phyloP scores from a whole-genome alignment of 2,113 vertebrate genomes.

The Rutilus rutilus region DNA sequence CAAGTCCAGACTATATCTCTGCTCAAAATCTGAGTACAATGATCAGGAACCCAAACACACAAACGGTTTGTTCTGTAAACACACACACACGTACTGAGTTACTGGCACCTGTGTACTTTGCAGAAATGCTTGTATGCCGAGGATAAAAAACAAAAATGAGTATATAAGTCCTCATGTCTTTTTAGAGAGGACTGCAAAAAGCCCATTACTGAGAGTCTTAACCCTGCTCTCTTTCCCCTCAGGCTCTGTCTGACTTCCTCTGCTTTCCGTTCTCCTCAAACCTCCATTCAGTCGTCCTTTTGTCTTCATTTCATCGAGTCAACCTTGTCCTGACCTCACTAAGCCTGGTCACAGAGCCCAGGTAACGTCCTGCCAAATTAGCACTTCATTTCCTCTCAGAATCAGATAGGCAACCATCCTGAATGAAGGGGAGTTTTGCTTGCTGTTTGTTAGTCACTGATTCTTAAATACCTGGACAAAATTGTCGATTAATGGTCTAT shows the following conservation, averaged over 20 bases:
- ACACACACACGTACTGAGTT: background rate
- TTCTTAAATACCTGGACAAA: background rate
- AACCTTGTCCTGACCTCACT: conserved; percentile 34
- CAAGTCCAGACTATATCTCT: background rate
- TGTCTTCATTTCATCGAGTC: conserved; percentile 57
- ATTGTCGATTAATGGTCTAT: background rate
- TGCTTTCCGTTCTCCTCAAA: conserved; percentile 50
- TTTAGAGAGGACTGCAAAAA: conserved; percentile 60
- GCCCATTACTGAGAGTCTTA: conserved; percentile 75
- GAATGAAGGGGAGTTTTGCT: background rate
- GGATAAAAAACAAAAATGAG: conserved; percentile 67
- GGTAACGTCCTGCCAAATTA: conserved; percentile 9
- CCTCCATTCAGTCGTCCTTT: conserved; percentile 51
- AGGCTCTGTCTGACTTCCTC: conserved; percentile 75
- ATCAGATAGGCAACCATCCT: background rate
- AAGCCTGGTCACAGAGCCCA: background rate
- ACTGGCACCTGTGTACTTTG: conserved; percentile 23
- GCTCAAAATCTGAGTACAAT: background rate
- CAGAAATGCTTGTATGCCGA: conserved; percentile 25
- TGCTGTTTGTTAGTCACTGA: background rate
- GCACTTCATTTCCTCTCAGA: background rate
- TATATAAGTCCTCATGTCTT: conserved; percentile 62
- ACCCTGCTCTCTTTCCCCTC: conserved; percentile 75
- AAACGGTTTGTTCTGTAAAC: background rate
- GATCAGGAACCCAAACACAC: background rate